Evolutionary conservation across 1,140 invertebrate genomes (phyloP).

Genomic region (Papilio machaon): DNA sequence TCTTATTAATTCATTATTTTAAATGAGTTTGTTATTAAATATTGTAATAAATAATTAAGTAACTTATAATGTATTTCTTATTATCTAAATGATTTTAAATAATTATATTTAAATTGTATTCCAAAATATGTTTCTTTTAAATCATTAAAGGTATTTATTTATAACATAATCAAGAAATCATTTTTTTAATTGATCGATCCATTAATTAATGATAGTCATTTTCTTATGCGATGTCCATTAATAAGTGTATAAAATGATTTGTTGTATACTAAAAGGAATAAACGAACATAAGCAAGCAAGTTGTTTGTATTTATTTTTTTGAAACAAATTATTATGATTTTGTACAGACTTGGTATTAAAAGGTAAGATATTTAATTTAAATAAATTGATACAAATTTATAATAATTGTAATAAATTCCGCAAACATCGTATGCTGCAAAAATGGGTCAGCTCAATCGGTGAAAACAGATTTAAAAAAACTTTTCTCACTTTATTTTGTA

Average conservation of each 20-base stretch:
- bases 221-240: background rate
- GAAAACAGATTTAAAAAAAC: too few relatives aligned
- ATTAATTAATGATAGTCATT: background rate
- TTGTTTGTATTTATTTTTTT: background rate
- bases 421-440: too few relatives aligned
- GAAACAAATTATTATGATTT: background rate
- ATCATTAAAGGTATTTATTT: background rate
- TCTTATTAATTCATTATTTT: too few relatives aligned
- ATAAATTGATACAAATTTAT: background rate
- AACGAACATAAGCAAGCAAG: background rate
- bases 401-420: too few relatives aligned
- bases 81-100: too few relatives aligned
- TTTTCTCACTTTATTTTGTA: too few relatives aligned
- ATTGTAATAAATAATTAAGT: too few relatives aligned
- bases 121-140: background rate
- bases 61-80: too few relatives aligned
- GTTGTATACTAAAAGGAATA: background rate
- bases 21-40: too few relatives aligned
- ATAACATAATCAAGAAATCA: background rate
- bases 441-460: too few relatives aligned
- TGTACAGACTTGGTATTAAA: constrained; percentile 7
- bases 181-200: background rate
- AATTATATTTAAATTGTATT: too few relatives aligned
- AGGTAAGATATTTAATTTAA: background rate
- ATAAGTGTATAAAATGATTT: background rate